Base-by-base conservation (phyloP, 2,113 vertebrate species). In the Percopsis transmontana region DNA sequence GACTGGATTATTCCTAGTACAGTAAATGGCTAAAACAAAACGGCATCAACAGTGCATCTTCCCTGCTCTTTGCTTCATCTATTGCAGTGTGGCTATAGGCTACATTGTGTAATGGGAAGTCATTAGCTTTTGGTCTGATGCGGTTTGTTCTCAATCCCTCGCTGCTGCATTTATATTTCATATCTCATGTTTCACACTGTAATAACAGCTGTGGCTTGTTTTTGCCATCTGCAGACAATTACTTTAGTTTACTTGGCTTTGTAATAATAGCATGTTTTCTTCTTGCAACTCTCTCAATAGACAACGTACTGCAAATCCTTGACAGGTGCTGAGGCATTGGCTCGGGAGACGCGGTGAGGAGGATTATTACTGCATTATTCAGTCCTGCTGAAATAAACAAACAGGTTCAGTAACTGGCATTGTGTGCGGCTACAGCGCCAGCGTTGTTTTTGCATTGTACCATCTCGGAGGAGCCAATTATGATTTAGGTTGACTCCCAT, bases 311-410 rank as follows among this genome's bases (percentile, higher is more conserved):
- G 84, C 88, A 84, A 67, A 88, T 85, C 85, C 85, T 84, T 92
- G 91, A 91, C 91, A 92, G 91, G 91, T 91, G 91, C 80, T 81
- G 80, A 88, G 83, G 84, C 83, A 85, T 89, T 89, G 86, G 84
- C 89, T 92, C 85, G 53, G 75, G 91, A 90, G 91, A 90, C 85
- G 72, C 64, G 57, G 81, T 59, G 80, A 88, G 88, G 80, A 85
- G 86, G 87, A 88, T 87, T 91, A 89, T 88, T 89, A 85, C 83
- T 92, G 91, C 91, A 92, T 91, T 92, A 91, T 92, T 92, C 89
- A 91, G 85, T 81, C 79, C 74, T 83, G 70, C 83, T 83, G 83
- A 87, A 88, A 88, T 87, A 91, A 90, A 92, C 90, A 92, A 90
- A 91, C 80, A 80, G 72, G 62, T 89, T 80, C 81, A 68, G 85